Conservation (phyloP, 2,888 invertebrate genomes). For the Panopea generosa region DNA sequence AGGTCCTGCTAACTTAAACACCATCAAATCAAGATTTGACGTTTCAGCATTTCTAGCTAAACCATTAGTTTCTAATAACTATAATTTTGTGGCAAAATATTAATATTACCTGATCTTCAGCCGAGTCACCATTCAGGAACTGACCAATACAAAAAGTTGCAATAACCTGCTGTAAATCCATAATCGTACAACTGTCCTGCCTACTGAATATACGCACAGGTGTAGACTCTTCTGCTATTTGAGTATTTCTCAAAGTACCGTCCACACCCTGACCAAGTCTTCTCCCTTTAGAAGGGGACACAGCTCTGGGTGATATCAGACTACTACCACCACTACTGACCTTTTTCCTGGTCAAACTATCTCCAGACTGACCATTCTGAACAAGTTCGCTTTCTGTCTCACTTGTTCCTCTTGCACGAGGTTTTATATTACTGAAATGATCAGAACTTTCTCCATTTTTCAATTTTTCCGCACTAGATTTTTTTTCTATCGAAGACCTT, state of each 20-base stretch:
- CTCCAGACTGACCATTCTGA: slow-evolving; percentile 10
- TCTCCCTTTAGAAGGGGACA: slow-evolving; percentile 19
- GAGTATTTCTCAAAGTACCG: slow-evolving; percentile 10
- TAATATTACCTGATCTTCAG: too few relatives aligned
- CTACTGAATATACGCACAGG: slow-evolving; percentile 5
- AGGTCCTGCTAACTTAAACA: too few relatives aligned
- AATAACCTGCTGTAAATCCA: slow-evolving; percentile 47
- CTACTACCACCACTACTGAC: slow-evolving; percentile 37
- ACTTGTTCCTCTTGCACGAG: neutral
- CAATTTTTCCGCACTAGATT: neutral
- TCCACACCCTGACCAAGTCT: slow-evolving; percentile 7
- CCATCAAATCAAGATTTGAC: too few relatives aligned
- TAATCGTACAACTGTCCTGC: slow-evolving; percentile 43
- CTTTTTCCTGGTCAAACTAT: slow-evolving; percentile 10
- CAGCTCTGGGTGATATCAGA: slow-evolving; percentile 39
- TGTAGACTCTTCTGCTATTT: slow-evolving; percentile 38
- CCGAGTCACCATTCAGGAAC: neutral
- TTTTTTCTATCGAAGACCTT: slow-evolving; percentile 13
- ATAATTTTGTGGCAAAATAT: too few relatives aligned
- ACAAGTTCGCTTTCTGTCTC: neutral
- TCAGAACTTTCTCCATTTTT: neutral
- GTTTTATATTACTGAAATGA: neutral
- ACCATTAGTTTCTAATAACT: too few relatives aligned
- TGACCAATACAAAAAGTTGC: slow-evolving; percentile 7
- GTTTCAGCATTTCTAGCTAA: too few relatives aligned